Conservation (phyloP, 2,888 invertebrate species). For the Nowickia ferox region DNA sequence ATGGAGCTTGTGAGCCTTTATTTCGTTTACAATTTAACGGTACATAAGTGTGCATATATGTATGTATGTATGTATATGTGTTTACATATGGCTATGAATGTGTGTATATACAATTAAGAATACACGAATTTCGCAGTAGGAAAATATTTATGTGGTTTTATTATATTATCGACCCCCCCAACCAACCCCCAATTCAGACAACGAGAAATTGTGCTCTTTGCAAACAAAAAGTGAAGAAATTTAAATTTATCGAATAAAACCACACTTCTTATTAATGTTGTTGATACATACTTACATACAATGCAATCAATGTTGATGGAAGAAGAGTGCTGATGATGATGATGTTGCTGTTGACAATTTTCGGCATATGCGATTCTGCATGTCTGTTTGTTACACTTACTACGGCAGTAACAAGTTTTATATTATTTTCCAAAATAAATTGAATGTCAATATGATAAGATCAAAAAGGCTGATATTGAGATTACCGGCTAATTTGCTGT, state of each 20-base stretch:
- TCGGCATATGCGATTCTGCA: conserved; percentile 21
- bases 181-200: neutral
- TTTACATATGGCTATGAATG: conserved; percentile 38
- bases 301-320: neutral
- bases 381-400: conserved; percentile 16
- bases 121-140: conserved; percentile 29
- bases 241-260: conserved; percentile 4
- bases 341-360: conserved; percentile 30
- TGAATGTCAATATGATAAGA: neutral
- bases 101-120: conserved; percentile 4
- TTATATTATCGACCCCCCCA: neutral
- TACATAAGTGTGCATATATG: conserved; percentile 60
- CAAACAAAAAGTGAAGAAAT: neutral
- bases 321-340: neutral
- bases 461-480: no score
- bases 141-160: conserved; percentile 26
- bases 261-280: conserved; percentile 2
- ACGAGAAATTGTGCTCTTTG: neutral
- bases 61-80: no score
- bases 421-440: neutral
- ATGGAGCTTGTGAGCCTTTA: conserved; percentile 20
- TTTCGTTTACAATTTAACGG: conserved; percentile 59
- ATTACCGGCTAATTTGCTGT: no score
- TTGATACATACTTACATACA: neutral
- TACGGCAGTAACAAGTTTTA: neutral